Evolutionary conservation across 2,113 vertebrate species (phyloP).

Genomic region (Todiramphus chloris): DNA sequence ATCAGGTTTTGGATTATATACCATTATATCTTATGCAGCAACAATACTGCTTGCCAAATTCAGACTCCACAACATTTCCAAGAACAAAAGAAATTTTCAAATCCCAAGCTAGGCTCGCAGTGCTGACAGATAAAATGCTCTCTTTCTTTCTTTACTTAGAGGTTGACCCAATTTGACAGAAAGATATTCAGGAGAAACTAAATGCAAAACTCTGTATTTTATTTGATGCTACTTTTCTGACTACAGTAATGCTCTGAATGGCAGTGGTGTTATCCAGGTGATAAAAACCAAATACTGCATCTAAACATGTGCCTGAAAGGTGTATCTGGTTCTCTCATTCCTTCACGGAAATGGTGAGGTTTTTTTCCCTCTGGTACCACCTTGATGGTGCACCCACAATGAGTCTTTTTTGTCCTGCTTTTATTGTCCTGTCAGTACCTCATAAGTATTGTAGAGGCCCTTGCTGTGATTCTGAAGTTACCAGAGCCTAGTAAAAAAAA

Average conservation of each 20-base stretch:
- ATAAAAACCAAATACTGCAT: background rate
- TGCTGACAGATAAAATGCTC: constrained; percentile 15
- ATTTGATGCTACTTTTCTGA: background rate
- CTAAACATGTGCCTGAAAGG: background rate
- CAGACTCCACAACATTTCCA: background rate
- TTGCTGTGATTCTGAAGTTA: background rate
- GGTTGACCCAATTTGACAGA: constrained; percentile 15
- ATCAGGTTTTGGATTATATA: background rate
- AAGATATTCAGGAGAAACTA: background rate
- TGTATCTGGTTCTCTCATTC: background rate
- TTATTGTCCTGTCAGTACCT: background rate
- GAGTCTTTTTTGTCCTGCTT: background rate
- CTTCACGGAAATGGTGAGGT: background rate
- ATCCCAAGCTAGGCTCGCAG: background rate
- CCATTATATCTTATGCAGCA: background rate
- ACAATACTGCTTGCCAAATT: background rate
- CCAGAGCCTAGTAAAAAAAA: background rate
- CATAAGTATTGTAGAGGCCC: fast-evolving
- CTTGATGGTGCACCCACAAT: fast-evolving
- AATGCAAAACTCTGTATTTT: background rate
- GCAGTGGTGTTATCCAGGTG: background rate
- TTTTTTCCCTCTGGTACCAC: background rate
- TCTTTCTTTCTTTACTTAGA: background rate
- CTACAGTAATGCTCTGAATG: background rate
- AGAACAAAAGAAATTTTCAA: constrained; percentile 12